Conservation (phyloP, 2,888 invertebrate species). For the Cephonodes hylas region DNA sequence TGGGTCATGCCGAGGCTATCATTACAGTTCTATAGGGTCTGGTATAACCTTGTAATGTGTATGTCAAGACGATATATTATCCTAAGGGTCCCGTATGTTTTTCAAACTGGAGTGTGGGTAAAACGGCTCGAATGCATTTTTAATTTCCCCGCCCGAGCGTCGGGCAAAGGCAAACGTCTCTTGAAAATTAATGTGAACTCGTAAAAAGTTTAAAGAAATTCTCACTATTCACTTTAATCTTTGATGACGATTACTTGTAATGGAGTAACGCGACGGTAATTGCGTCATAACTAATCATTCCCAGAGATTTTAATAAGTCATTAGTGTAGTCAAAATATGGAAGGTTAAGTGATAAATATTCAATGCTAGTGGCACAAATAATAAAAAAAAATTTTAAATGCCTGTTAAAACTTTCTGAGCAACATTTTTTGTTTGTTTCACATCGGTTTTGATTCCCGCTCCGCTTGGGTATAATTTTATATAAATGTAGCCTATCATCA, state of each 20-base stretch:
- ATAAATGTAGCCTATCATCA: too few species aligned
- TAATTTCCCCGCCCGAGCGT: conserved; percentile 32
- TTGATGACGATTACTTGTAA: background rate
- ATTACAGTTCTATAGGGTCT: too few species aligned
- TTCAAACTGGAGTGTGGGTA: conserved; percentile 18
- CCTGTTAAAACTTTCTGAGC: too few species aligned
- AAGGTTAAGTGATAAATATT: too few species aligned
- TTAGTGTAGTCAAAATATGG: too few species aligned
- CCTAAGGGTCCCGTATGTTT: conserved; percentile 14
- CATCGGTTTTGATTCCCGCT: too few species aligned
- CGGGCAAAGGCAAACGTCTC: conserved; percentile 24
- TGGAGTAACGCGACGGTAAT: background rate
- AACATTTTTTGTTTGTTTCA: too few species aligned
- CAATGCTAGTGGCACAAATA: too few species aligned
- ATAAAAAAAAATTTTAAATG: too few species aligned
- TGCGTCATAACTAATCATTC: background rate
- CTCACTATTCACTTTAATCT: background rate
- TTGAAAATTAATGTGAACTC: conserved; percentile 29
- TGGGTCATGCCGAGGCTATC: too few species aligned
- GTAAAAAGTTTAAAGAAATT: conserved; percentile 31
- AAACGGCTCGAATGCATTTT: conserved; percentile 46
- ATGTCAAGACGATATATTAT: background rate
- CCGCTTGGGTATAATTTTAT: too few species aligned
- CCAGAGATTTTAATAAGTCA: too few species aligned
- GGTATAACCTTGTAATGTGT: background rate